Percentiles rank a stretch among this genome's conserved stretches.
Conservation (phyloP, 1,140 invertebrate genomes). For the Arion vulgaris region DNA sequence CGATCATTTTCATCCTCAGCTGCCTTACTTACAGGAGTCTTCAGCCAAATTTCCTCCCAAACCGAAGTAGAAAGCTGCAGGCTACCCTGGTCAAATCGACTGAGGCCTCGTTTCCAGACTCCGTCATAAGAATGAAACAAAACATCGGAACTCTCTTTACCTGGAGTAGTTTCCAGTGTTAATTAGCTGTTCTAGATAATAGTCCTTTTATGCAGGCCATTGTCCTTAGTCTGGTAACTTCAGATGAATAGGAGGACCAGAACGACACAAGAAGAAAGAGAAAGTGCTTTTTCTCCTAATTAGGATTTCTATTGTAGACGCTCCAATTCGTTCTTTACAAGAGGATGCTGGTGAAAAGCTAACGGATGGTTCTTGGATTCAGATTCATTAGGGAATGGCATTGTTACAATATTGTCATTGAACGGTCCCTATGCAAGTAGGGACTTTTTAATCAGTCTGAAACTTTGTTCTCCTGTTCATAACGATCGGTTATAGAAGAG, state of each 20-base stretch:
- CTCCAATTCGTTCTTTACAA: constrained; percentile 13
- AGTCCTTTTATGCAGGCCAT: constrained; percentile 4
- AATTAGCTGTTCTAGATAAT: constrained; percentile 32
- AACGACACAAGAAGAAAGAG: constrained; percentile 10
- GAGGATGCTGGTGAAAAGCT: constrained; percentile 1
- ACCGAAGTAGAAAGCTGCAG: constrained; percentile 24
- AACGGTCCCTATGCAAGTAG: background rate
- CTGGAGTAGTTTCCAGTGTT: constrained; percentile 24
- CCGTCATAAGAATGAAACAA: constrained; percentile 23
- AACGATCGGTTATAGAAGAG: background rate
- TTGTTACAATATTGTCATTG: constrained; percentile 12
- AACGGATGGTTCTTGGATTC: constrained; percentile 11
- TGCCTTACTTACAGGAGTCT: background rate
- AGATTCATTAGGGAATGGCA: constrained; percentile 3
- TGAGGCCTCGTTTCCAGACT: constrained; percentile 1
- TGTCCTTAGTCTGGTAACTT: constrained; percentile 16
- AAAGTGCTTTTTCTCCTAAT: constrained; percentile 33
- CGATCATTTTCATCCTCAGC: too few species aligned
- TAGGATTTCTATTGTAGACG: constrained; percentile 28
- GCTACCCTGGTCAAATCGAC: background rate
- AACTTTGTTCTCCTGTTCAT: background rate
- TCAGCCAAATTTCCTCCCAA: background rate
- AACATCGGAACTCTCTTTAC: constrained; percentile 27
- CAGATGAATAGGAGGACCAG: background rate
- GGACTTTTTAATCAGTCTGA: background rate